Base-by-base conservation (phyloP, 2,888 invertebrate species). In the Eulithis testata region DNA sequence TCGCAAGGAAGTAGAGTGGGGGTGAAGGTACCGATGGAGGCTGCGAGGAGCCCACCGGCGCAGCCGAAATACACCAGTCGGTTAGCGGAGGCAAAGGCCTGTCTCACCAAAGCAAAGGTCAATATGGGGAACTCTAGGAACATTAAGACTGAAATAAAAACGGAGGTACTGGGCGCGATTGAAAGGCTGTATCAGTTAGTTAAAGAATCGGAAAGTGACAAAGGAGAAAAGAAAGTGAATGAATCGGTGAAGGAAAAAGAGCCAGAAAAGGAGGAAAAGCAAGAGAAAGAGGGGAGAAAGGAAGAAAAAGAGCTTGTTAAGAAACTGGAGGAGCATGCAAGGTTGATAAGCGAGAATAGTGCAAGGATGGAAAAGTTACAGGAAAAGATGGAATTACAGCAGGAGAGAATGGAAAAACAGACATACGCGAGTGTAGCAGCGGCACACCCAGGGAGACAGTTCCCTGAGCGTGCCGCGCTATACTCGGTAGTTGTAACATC, bases 361-460 rank as follows among this genome's bases (percentile, higher is more conserved):
- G 3, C 3, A 2, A 45, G n/a, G n/a, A 45, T 12, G 45, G 9
- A 8, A n/a, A 44, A 44, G 4, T 9, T 44, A n/a, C 6, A 44
- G n/a, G n/a, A 44, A 4, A 44, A 8, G 1, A 49, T 49, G 7
- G 47, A 49, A 14, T 0, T 1, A 21, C 12, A 49, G 6, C 47
- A 49, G n/a, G 47, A 49, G 8, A 49, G 1, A 4, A n/a, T n/a
- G 8, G 47, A 49, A 14, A 49, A 7, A 21, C 8, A 14, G 9
- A n/a, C 47, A 7, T 49, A 49, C 47, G 47, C 47, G 14, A 49
- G 47, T 49, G 47, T 49, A 49, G 14, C 9, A 49, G 47, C 47
- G 21, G 47, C 47, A 1, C 21, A 12, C 3, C 12, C 47, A 7
- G 21, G 14, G 9, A 49, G 21, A 8, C 47, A 12, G 14, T 14